Evolutionary conservation across 2,113 vertebrate genomes (phyloP).

Genomic region (Phyllopteryx taeniolatus): DNA sequence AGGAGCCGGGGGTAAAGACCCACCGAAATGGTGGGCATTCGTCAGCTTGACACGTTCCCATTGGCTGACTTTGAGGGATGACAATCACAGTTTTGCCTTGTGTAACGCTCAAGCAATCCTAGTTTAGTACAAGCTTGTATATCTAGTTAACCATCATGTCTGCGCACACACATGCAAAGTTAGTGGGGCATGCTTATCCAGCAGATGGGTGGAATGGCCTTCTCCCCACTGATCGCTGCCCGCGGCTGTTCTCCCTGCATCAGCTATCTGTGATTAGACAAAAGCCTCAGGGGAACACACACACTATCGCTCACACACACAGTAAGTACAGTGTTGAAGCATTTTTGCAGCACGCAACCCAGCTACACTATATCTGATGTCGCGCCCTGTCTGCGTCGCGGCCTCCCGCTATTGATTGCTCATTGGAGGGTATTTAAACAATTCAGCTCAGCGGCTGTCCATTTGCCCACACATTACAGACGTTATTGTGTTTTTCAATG

Average conservation of each 20-base stretch:
- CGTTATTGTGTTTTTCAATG: slow-evolving; percentile 22
- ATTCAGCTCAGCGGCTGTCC: slow-evolving; percentile 44
- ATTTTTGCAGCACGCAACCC: neutral
- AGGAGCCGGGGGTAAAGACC: neutral
- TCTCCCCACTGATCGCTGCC: slow-evolving; percentile 52
- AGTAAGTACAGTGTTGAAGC: slow-evolving; percentile 9
- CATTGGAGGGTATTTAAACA: slow-evolving; percentile 59
- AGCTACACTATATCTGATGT: neutral
- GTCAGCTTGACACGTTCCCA: slow-evolving; percentile 42
- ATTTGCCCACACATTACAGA: slow-evolving; percentile 42
- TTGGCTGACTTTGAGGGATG: slow-evolving; percentile 8
- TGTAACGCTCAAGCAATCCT: neutral
- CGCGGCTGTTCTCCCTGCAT: slow-evolving; percentile 47
- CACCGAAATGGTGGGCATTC: slow-evolving; percentile 45
- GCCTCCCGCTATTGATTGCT: slow-evolving; percentile 30
- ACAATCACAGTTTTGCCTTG: slow-evolving; percentile 3
- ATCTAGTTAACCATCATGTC: slow-evolving; percentile 10
- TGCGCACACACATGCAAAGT: slow-evolving; percentile 17
- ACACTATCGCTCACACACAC: slow-evolving; percentile 9
- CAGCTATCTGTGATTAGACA: slow-evolving; percentile 66
- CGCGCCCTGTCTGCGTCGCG: slow-evolving; percentile 6
- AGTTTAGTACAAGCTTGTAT: slow-evolving; percentile 3
- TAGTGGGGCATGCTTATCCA: slow-evolving; percentile 41
- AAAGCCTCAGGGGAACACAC: slow-evolving; percentile 36
- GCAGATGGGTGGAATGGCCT: slow-evolving; percentile 68